Percentiles rank a stretch among this genome's conserved stretches.
phyloP scores from a whole-genome alignment of 37 sponge, comb jelly and placozoan genomes.

The Chondrosia reniformis region DNA sequence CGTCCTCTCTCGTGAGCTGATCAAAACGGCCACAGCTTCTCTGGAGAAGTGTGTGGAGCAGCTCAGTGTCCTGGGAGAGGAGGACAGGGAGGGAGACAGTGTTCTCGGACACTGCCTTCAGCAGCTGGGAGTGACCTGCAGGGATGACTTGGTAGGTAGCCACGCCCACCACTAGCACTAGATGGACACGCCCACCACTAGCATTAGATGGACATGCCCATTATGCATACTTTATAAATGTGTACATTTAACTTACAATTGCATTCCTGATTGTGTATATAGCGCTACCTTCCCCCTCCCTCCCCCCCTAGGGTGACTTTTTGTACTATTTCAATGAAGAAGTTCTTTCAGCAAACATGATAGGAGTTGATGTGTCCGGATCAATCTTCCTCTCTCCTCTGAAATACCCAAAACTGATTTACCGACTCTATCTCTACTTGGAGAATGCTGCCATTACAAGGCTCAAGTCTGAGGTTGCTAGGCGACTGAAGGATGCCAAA shows the following conservation, averaged over 20 bases:
- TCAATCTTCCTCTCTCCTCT: slow-evolving; percentile 45
- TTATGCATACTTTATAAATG: too few relatives aligned
- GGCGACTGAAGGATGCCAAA: not conserved
- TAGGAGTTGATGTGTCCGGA: too few relatives aligned
- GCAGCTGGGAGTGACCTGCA: not conserved
- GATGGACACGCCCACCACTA: not conserved
- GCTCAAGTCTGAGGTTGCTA: not conserved
- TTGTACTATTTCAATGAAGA: too few relatives aligned
- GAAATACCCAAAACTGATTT: slow-evolving; percentile 50
- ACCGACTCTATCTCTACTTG: slow-evolving; percentile 54
- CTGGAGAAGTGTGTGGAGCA: not conserved
- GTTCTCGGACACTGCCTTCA: not conserved
- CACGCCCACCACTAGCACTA: not conserved
- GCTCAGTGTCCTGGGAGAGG: not conserved
- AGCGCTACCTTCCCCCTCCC: not conserved
- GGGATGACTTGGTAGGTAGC: not conserved
- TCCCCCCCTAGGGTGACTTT: slow-evolving; percentile 29
- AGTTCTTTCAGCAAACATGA: slow-evolving; percentile 9
- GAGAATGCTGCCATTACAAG: not conserved
- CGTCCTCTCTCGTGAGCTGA: not conserved
- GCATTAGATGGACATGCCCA: not conserved
- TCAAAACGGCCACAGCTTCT: not conserved
- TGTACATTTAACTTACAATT: too few relatives aligned
- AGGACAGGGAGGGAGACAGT: not conserved
- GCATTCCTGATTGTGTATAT: not conserved